Conservation (phyloP, 2,888 invertebrate genomes). For the Gymnosoma rotundatum region DNA sequence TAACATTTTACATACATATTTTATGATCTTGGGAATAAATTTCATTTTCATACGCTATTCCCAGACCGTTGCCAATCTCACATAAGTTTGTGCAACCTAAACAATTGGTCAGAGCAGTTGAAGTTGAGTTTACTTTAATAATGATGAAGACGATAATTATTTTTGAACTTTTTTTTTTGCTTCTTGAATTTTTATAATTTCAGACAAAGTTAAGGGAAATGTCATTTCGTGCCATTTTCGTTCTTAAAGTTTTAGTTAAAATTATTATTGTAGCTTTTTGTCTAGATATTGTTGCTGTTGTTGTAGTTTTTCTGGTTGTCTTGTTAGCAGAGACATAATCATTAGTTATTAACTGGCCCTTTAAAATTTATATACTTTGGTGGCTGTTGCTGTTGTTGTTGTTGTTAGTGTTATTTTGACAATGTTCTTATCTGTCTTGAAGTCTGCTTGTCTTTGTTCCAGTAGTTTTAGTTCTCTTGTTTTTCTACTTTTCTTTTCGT, state of each 20-base stretch:
- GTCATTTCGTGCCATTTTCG: slow-evolving; percentile 79
- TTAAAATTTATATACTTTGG: slow-evolving; percentile 31
- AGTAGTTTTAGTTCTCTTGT: too few species aligned
- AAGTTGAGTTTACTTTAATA: slow-evolving; percentile 13
- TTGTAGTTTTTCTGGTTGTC: slow-evolving; percentile 46
- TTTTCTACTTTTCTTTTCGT: background rate
- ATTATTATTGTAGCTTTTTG: background rate
- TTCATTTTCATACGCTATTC: slow-evolving; percentile 40
- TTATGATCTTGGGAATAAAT: slow-evolving; percentile 59
- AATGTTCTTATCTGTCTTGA: slow-evolving; percentile 62
- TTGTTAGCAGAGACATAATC: slow-evolving; percentile 71
- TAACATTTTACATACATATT: slow-evolving; percentile 32
- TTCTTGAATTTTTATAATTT: slow-evolving; percentile 8
- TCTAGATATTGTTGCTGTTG: background rate
- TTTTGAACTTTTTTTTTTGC: background rate
- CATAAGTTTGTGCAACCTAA: background rate
- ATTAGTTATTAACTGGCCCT: slow-evolving; percentile 64
- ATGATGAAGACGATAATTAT: slow-evolving; percentile 56
- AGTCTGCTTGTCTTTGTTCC: background rate
- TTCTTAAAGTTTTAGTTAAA: slow-evolving; percentile 43
- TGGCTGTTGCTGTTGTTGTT: slow-evolving; percentile 42
- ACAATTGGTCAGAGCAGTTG: slow-evolving; percentile 22
- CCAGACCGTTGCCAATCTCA: background rate
- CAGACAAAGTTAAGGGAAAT: slow-evolving; percentile 74
- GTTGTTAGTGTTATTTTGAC: slow-evolving; percentile 67